Evolutionary conservation across 1,140 invertebrate genomes (phyloP), one percentile per base, ranked within the genome.

Genomic region (Oscheius sp.): DNA sequence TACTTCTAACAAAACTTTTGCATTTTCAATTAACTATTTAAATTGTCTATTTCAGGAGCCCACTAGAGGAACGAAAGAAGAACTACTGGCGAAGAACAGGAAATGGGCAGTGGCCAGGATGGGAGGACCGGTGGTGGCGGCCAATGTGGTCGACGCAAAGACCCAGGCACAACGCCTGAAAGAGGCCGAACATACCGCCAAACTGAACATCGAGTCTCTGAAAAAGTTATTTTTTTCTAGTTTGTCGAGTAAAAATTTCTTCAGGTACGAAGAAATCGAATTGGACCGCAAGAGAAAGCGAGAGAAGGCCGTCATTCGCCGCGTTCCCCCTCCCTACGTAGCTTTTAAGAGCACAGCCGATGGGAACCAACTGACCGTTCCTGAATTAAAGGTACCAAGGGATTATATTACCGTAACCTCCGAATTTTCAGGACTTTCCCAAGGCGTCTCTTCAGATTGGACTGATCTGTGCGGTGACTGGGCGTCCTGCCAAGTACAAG

Each of bases 101-200:
- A 75, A 79, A 31, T 80, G 78, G 78, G 78, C 74, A 23, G 65
- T 80, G 28, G 73, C 78, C 2, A 63, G 78, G n/a, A 58, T 79
- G 49, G 67, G 71, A 42, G 71, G 72, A 46, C 46, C 36, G 4
- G 49, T 64, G 0, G 78, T 79, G 23, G 61, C 68, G 13, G 74
- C 78, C n/a, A 79, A 79, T 58, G 63, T 31, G 13, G 71, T 76
- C 15, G 78, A 80, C 34, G 63, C 73, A 38, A 77, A 71, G 23
- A 78, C 78, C 23, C 78, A 79, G 34, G 38, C 32, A 1, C 58
- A 79, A n/a, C 59, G 73, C 10, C 32, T 79, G 38, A 70, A 72
- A 42, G 78, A 79, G 23, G 78, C 78, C 0, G 77, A 79, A 42
- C 62, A 63, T 7, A 78, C 77, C 1, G 71, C 52, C 23, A 65